These are phyloP conservation scores for Ophioninae sp. DNA, from an alignment of 2,888 invertebrate genomes.

Conservation along the genomic window DNA sequence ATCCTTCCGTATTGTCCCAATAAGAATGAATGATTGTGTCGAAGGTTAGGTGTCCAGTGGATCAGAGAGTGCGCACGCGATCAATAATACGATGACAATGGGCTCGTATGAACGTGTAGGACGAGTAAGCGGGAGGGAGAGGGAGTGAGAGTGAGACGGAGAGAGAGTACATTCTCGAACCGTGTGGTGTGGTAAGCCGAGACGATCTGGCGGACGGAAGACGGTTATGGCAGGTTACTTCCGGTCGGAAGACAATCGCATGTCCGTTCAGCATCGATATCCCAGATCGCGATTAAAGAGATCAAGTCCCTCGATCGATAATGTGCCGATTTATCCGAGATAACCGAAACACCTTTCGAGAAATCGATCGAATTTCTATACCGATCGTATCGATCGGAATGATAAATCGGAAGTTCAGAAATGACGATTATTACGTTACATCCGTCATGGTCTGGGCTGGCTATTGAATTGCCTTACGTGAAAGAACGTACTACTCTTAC, in stretches of 20 bases:
- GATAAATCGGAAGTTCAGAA: conserved; percentile 18
- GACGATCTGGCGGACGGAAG: conserved; percentile 72
- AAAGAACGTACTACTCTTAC: conserved; percentile 55
- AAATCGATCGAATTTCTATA: not conserved
- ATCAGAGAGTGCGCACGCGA: conserved; percentile 30
- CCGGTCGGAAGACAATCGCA: conserved; percentile 74
- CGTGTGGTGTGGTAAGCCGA: conserved; percentile 62
- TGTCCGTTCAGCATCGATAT: conserved; percentile 62
- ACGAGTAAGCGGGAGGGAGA: not conserved
- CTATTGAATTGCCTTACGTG: conserved; percentile 51
- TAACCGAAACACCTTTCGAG: not conserved
- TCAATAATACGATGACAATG: conserved; percentile 45
- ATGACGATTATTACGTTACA: conserved; percentile 40
- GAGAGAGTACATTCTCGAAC: conserved; percentile 32
- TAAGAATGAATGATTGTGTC: conserved; percentile 41
- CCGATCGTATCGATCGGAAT: not conserved
- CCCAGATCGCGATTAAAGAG: conserved; percentile 66
- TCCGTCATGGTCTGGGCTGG: conserved; percentile 30
- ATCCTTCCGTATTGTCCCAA: conserved; percentile 21
- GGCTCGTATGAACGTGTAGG: conserved; percentile 29
- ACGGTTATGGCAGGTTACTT: conserved; percentile 75
- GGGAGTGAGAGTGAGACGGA: not conserved
- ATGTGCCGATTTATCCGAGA: conserved; percentile 28
- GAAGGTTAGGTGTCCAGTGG: conserved; percentile 37
- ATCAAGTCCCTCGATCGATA: conserved; percentile 58